Evolutionary conservation across 2,888 invertebrate species (phyloP), one percentile per base, ranked within the genome.

Genomic region (Mongoloraphidia duomilia): DNA sequence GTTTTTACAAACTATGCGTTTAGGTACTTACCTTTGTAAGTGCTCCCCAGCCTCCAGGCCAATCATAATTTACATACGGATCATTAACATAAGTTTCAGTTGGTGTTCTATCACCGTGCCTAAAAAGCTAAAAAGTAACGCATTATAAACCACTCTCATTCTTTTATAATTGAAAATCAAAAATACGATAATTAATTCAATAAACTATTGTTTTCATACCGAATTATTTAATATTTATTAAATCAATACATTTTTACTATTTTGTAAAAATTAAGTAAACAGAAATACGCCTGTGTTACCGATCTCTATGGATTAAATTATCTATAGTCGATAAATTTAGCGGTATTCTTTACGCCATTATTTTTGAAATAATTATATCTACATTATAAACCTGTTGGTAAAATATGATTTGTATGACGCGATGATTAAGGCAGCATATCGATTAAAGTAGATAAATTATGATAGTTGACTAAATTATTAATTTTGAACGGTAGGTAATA

Each of bases 101-200:
- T 2, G 94, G 93, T 50, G 84, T 79, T 58, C 89, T 72, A 54
- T 87, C 87, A 8, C 91, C 91, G 72, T 91, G 91, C 8, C 90
- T 77, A 63, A 83, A 88, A 51, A 89, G 59, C 84, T 88, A 64
- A 42, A 3, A 4, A 42, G 17, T 8, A 26, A 6, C 3, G 26
- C 6, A 26, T 26, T 26, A 26, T 26, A 33, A 26, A 41, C 10
- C 14, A 12, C 5, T 4, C 3, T 38, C 38, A 38, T 38, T 12
- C 13, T 38, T 38, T n/a, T 38, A 38, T 8, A 12, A 38, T 38
- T 4, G 12, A 38, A 38, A 5, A 38, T 38, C 38, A 38, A 6
- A 6, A 12, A 38, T 12, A 11, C 13, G 12, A n/a, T 8, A n/a
- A 38, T 38, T 2, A 38, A 38, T 12, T 6, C n/a, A 38, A 38